A percentile compares a stretch with the other conserved stretches of the same genome.
Conservation (phyloP, 1,140 invertebrate species). For the Semibalanus balanoides region DNA sequence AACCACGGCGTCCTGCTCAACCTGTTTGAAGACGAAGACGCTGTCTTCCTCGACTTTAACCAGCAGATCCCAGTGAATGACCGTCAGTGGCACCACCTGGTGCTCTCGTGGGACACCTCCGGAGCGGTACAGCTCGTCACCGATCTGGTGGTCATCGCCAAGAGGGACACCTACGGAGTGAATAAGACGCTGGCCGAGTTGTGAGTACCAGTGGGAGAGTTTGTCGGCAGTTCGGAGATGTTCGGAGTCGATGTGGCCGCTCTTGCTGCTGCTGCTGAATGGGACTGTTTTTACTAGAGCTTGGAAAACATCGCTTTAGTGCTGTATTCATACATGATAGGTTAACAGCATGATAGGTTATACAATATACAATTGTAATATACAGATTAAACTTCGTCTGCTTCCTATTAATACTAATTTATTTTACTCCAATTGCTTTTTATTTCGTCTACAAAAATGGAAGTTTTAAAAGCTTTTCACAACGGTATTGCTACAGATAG, state of each 20-base stretch:
- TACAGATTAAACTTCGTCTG: too few species aligned
- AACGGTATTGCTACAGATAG: too few species aligned
- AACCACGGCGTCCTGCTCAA: conserved; percentile 78
- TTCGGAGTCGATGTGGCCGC: conserved; percentile 4
- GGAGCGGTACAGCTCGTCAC: conserved; percentile 73
- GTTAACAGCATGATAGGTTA: neutral
- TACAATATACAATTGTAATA: too few species aligned
- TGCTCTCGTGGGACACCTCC: conserved; percentile 77
- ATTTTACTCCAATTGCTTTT: too few species aligned
- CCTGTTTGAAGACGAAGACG: conserved; percentile 69
- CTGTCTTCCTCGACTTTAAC: conserved; percentile 62
- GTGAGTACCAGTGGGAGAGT: conserved; percentile 40
- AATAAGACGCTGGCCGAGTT: conserved; percentile 59
- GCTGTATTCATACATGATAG: too few species aligned
- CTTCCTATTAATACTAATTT: too few species aligned
- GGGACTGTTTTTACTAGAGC: too few species aligned
- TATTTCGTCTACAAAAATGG: too few species aligned
- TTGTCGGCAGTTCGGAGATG: neutral
- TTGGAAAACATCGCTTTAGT: too few species aligned
- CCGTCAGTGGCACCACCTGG: conserved; percentile 92
- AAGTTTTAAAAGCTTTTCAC: too few species aligned
- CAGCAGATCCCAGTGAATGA: conserved; percentile 72
- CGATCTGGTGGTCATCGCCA: conserved; percentile 81
- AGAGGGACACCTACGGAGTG: conserved; percentile 66
- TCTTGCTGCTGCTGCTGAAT: too few species aligned